Evolutionary conservation across 35 echinoderm and acorn worm species (phyloP).

Genomic region (Apostichopus parvimensis): DNA sequence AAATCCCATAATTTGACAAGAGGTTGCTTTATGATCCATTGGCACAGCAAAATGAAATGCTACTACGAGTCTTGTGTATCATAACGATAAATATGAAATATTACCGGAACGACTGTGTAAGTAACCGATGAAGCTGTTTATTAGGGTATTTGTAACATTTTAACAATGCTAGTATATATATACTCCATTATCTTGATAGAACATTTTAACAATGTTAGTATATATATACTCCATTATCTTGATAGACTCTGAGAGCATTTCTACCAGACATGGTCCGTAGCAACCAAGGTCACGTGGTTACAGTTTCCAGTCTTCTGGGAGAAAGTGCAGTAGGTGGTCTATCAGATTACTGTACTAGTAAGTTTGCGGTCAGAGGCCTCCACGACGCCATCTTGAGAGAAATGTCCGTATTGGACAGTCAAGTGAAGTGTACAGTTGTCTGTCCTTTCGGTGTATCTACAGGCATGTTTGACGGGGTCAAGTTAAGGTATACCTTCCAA

Average conservation of each 20-base stretch:
- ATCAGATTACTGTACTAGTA: conserved; percentile 82
- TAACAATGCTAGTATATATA: no score
- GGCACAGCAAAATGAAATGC: no score
- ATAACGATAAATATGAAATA: no score
- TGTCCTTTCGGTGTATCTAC: conserved; percentile 78
- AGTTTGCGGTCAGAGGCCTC: conserved; percentile 72
- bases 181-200: conserved; percentile 33
- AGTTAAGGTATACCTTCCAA: conserved; percentile 36
- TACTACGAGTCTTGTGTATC: no score
- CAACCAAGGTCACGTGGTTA: conserved; percentile 85
- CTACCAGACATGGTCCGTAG: conserved; percentile 75
- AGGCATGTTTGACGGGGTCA: conserved; percentile 82
- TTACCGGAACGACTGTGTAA: no score
- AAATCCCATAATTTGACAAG: no score
- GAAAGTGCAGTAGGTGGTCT: conserved; percentile 55
- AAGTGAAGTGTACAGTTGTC: conserved; percentile 77
- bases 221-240: background rate
- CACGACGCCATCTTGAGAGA: conserved; percentile 68
- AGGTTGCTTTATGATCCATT: no score
- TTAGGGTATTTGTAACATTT: no score
- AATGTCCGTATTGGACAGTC: conserved; percentile 27
- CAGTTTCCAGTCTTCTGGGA: conserved; percentile 69
- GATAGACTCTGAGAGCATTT: conserved; percentile 82
- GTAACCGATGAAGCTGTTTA: no score
- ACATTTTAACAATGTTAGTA: no score